Base-by-base conservation (phyloP, 2,888 invertebrate genomes). In the Plagodis dolabraria region DNA sequence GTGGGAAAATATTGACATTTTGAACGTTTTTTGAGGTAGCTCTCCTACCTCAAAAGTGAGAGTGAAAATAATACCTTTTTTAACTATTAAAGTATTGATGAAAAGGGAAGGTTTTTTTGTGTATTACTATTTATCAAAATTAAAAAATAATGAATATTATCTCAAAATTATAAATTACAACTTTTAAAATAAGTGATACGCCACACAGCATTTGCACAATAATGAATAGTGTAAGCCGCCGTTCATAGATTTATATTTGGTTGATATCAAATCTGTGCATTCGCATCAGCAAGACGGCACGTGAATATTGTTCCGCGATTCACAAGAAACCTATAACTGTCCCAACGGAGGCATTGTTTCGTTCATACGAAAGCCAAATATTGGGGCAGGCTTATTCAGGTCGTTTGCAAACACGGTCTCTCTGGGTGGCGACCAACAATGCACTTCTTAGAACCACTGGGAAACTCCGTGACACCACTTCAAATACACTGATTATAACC, bases 291-390 rank as follows among this genome's bases (percentile, higher is more conserved):
- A 71, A 65, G 49, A 60, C 62, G 34, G 57, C 49, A 42, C 82
- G 79, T 81, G 86, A 84, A 83, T 70, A 74, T 75, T 75, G 80
- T 81, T 74, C 72, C 75, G 74, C 79, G 79, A 76, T 76, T 85
- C 74, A 76, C 80, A 82, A 83, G 85, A 82, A 86, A 86, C 82
- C 79, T 83, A 82, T 85, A 87, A 87, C 88, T 87, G 91, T 89
- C 87, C 87, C 86, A 79, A 76, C 79, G 79, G 80, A 75, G 79
- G 85, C 83, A 85, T 92, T 92, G 92, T 92, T 91, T 92, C 86
- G 80, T 88, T 88, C 88, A 88, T 87, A 87, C 91, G 82, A 79
- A 89, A 78, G 75, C 87, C 91, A 92, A 92, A 92, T 92, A 92
- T 91, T 92, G 89, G 85, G 77, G 72, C 83, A 80, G 77, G 77